Base-by-base conservation (phyloP, 23 tunicate genomes). In the Trididemnum nubilum region DNA sequence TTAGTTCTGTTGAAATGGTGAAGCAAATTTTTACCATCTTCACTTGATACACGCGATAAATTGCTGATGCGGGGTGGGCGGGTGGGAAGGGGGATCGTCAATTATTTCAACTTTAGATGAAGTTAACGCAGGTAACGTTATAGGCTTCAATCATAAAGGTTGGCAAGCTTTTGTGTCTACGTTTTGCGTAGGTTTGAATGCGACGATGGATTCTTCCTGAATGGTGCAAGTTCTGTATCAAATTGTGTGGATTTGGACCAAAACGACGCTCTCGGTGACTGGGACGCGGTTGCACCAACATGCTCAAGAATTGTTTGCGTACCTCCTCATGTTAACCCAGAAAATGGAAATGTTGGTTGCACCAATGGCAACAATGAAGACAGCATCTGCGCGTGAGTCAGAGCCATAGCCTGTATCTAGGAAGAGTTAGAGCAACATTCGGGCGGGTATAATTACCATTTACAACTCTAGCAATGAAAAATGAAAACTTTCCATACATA, bases 181-280 rank as follows among this genome's bases (percentile, higher is more conserved):
- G 15, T 15, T 7, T 7, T 15, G 9, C 54, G 15, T 15, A 44
- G 54, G 9, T 44, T 44, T 26, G 52, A 78, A 31, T 82, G 86
- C 67, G 30, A 70, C 2, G 50, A 1, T 44, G 86, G 86, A 71
- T 82, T 65, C 52, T 40, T 36, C 33, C 36, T 82, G 25, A 57
- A 34, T 49, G 86, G 86, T 21, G 38, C 67, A 15, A 12, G 38
- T 7, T 19, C 36, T 4, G 24, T 23, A 2, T 64, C 83, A 38
- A 33, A 21, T 23, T 85, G 89, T 65, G 15, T 33, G 1, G 84
- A 80, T 80, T 54, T 66, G 66, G 77, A 31, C 34, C 78, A 66
- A n/a, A 35, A 80, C 22, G 84, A 80, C 75, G 9, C 24, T 2
- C 9, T 4, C 2, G 84, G 84, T 31, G 51, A 35, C 4, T 80